A percentile compares a stretch with the other conserved stretches of the same genome.
Conservation (phyloP, 2,797 vertebrate species). For the Lithobates pipiens region DNA sequence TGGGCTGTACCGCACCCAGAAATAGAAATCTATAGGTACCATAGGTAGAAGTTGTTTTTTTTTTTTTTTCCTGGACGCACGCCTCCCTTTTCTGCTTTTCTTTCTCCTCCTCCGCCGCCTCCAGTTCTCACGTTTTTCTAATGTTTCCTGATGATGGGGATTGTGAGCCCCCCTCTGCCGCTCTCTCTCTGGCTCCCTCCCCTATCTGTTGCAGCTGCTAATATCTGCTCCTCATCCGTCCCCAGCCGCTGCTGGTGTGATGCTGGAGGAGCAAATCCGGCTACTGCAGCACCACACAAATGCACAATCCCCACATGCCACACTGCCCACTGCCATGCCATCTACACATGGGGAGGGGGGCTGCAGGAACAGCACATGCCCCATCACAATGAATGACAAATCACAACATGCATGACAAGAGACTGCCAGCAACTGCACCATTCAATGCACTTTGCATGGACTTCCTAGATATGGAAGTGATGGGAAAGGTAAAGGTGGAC, state of each 20-base stretch:
- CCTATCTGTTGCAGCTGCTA: slow-evolving; percentile 35
- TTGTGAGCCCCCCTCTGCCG: neutral
- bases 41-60: neutral
- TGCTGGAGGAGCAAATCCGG: slow-evolving; percentile 38
- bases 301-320: slow-evolving; percentile 41
- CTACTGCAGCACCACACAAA: slow-evolving; percentile 41
- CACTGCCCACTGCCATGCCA: neutral
- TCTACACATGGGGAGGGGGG: neutral
- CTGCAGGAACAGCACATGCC: neutral
- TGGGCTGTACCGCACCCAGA: neutral
- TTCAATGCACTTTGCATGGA: neutral
- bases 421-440: neutral
- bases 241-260: slow-evolving; percentile 29
- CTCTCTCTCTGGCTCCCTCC: slow-evolving; percentile 6
- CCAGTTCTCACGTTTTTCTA: slow-evolving; percentile 45
- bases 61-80: neutral
- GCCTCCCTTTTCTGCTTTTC: neutral
- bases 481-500: slow-evolving; percentile 18
- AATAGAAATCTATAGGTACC: neutral
- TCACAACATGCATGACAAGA: neutral
- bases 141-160: slow-evolving; percentile 38
- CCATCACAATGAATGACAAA: neutral
- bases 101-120: slow-evolving; percentile 43
- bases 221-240: slow-evolving; percentile 27
- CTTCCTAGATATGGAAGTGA: neutral